Conservation (phyloP, 2,797 vertebrate genomes). For the Arnoldichthys spilopterus region DNA sequence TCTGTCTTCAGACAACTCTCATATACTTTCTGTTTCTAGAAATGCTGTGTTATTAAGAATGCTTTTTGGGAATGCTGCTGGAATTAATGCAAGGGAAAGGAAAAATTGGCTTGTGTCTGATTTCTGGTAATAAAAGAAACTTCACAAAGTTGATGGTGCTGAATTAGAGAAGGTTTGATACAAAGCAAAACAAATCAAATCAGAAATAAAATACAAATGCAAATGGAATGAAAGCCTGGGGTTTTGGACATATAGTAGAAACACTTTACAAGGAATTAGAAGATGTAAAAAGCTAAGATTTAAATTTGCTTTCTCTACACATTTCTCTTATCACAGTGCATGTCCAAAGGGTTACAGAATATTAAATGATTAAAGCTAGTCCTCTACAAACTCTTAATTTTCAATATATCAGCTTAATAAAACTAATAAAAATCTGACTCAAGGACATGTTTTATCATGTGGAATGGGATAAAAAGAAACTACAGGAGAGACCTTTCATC, state of each 20-base stretch:
- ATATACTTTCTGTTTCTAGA: slow-evolving; percentile 15
- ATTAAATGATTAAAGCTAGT: background rate
- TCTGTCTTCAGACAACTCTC: slow-evolving; percentile 59
- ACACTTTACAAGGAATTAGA: background rate
- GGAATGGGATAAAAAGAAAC: background rate
- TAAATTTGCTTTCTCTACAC: background rate
- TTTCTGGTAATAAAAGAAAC: background rate
- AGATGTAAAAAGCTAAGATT: background rate
- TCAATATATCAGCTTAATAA: slow-evolving; percentile 28
- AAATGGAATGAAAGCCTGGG: background rate
- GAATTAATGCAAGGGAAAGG: background rate
- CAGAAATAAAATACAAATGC: background rate
- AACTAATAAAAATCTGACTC: slow-evolving; percentile 34
- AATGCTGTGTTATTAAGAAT: background rate
- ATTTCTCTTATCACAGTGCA: background rate
- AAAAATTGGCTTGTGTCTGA: background rate
- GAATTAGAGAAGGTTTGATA: background rate
- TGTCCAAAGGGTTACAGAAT: background rate
- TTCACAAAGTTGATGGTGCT: background rate
- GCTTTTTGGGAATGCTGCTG: background rate
- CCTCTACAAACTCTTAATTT: slow-evolving; percentile 7
- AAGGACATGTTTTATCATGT: slow-evolving; percentile 53
- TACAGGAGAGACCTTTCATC: slow-evolving; percentile 9
- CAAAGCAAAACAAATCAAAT: background rate
- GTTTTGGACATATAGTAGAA: background rate